phyloP scores from a whole-genome alignment of 2,797 vertebrate genomes.

The Hozukius guyotensis region DNA sequence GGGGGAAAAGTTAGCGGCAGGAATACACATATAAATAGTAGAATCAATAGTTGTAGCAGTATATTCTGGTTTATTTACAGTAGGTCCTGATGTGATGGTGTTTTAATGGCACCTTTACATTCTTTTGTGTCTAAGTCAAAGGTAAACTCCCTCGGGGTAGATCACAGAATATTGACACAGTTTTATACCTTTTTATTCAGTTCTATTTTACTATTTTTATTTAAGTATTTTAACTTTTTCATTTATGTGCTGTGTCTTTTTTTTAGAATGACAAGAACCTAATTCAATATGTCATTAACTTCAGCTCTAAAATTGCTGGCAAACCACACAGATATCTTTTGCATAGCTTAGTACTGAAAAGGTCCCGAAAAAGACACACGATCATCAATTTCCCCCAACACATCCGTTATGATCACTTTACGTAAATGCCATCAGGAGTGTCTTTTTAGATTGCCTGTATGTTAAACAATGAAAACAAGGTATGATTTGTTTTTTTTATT shows the following conservation, averaged over 20 bases:
- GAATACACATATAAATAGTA: neutral
- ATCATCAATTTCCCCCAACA: neutral
- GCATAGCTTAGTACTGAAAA: neutral
- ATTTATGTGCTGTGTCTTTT: neutral
- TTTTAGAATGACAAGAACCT: neutral
- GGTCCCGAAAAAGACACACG: neutral
- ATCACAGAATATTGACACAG: neutral
- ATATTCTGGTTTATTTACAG: neutral
- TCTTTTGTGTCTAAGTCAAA: neutral
- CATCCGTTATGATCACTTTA: neutral
- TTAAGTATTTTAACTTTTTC: neutral
- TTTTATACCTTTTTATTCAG: neutral
- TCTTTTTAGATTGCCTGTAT: neutral
- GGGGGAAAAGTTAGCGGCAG: too few species aligned
- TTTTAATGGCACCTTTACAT: neutral
- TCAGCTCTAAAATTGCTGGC: neutral
- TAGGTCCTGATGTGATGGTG: neutral
- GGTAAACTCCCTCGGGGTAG: neutral
- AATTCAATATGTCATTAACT: neutral
- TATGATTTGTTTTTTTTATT: neutral
- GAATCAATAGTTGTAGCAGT: neutral
- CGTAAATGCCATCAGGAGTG: neutral
- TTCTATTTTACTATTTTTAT: neutral
- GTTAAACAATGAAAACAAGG: neutral
- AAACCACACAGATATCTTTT: neutral